Evolutionary conservation across 1,140 invertebrate species (phyloP).

Genomic region (Microvelia longipes): DNA sequence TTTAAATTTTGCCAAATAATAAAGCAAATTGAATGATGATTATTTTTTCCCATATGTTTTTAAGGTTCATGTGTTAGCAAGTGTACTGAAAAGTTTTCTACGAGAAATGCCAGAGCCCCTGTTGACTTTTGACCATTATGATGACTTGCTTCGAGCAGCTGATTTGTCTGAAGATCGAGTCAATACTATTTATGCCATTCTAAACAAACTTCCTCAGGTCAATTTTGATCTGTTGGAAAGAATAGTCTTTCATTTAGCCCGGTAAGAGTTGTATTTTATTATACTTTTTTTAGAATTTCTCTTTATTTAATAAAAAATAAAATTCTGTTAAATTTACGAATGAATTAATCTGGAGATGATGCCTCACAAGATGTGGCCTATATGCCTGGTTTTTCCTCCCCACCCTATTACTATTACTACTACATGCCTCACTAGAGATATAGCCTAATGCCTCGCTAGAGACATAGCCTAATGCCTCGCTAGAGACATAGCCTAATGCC

Average conservation of each 20-base stretch:
- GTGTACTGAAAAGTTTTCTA: constrained; percentile 82
- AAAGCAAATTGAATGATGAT: neutral
- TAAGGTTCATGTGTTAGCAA: constrained; percentile 73
- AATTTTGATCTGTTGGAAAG: constrained; percentile 87
- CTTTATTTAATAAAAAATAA: constrained; percentile 74
- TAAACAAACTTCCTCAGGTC: constrained; percentile 74
- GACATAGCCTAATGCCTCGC: too few relatives aligned
- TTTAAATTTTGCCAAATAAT: too few relatives aligned
- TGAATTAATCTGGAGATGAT: too few relatives aligned
- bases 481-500: too few relatives aligned
- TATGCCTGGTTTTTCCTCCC: too few relatives aligned
- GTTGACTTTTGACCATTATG: constrained; percentile 83
- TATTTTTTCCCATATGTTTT: neutral
- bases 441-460: too few relatives aligned
- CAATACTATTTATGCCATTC: constrained; percentile 64
- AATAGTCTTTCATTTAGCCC: constrained; percentile 80
- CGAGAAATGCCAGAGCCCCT: constrained; percentile 85
- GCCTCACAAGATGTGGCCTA: neutral
- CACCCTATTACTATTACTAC: too few relatives aligned
- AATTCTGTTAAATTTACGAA: constrained; percentile 35
- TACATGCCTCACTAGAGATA: too few relatives aligned
- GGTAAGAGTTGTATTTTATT: constrained; percentile 36
- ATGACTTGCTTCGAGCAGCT: constrained; percentile 78
- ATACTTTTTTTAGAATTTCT: constrained; percentile 48
- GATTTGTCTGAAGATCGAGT: constrained; percentile 73